Evolutionary conservation across 2,797 vertebrate genomes (phyloP).

Genomic region (Notolabrus celidotus): DNA sequence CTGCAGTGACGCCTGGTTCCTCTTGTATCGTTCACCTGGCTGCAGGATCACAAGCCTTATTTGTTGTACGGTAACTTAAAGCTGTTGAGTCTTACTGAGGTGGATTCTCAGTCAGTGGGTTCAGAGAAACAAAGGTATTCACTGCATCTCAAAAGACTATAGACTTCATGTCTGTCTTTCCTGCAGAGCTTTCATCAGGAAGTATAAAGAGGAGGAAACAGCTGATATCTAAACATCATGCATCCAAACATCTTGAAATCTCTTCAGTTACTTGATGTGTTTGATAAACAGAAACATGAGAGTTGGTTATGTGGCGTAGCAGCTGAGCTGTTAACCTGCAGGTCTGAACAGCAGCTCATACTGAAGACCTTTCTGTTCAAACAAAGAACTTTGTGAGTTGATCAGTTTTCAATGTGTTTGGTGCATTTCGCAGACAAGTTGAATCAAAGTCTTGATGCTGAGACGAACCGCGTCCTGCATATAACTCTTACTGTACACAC

Average conservation of each 20-base stretch:
- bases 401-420: too few species aligned
- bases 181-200: too few species aligned
- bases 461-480: not conserved
- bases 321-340: too few species aligned
- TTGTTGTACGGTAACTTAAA: not conserved
- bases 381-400: too few species aligned
- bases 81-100: constrained; percentile 17
- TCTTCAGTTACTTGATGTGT: not conserved
- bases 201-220: fast-evolving
- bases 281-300: too few species aligned
- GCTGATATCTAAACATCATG: not conserved
- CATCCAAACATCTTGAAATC: not conserved
- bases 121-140: not conserved
- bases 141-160: constrained; percentile 5
- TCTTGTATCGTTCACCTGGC: constrained; percentile 1
- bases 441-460: not conserved
- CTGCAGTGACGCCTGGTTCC: constrained; percentile 3
- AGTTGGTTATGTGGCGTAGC: too few species aligned
- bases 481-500: not conserved
- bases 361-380: too few species aligned
- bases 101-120: not conserved
- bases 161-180: not conserved
- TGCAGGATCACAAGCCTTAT: not conserved
- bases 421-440: too few species aligned
- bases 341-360: too few species aligned